Percentiles rank a stretch among this genome's conserved stretches.
These are phyloP conservation scores for Lethrus apterus DNA, from an alignment of 1,140 invertebrate species.

Conservation along the genomic window DNA sequence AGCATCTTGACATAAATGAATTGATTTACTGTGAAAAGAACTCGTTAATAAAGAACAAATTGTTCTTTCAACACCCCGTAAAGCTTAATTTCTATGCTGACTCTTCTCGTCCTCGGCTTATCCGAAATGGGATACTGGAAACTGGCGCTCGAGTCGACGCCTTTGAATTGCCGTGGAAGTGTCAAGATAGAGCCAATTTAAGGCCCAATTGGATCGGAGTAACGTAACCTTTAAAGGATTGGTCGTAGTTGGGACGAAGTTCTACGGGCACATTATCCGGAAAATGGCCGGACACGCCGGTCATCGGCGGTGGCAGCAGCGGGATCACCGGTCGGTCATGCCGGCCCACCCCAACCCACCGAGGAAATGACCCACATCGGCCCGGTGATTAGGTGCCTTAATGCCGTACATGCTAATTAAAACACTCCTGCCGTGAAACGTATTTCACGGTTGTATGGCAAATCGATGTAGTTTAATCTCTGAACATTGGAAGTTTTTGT, in stretches of 20 bases:
- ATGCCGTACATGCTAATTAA: conserved; percentile 19
- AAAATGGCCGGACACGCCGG: conserved; percentile 34
- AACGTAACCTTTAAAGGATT: conserved; percentile 41
- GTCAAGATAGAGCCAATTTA: conserved; percentile 43
- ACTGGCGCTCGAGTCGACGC: conserved; percentile 14
- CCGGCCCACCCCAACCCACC: conserved; percentile 14
- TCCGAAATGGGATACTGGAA: conserved; percentile 5
- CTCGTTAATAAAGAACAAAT: background rate
- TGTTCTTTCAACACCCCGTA: conserved; percentile 1
- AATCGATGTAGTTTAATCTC: too few species aligned
- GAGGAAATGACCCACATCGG: conserved; percentile 16
- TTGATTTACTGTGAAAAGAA: background rate
- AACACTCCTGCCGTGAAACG: background rate
- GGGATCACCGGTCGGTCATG: conserved; percentile 5
- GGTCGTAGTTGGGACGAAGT: conserved; percentile 35
- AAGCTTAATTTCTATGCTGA: conserved; percentile 8
- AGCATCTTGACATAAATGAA: background rate
- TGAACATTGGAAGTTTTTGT: too few species aligned
- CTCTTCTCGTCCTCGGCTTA: background rate
- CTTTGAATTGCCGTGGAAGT: conserved; percentile 33
- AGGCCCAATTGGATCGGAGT: conserved; percentile 40
- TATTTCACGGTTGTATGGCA: background rate
- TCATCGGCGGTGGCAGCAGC: conserved; percentile 20
- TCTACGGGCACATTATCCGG: conserved; percentile 34
- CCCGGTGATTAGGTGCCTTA: conserved; percentile 18